These are phyloP conservation scores for Rallus limicola DNA, from an alignment of 2,113 vertebrate genomes.

Conservation along the genomic window DNA sequence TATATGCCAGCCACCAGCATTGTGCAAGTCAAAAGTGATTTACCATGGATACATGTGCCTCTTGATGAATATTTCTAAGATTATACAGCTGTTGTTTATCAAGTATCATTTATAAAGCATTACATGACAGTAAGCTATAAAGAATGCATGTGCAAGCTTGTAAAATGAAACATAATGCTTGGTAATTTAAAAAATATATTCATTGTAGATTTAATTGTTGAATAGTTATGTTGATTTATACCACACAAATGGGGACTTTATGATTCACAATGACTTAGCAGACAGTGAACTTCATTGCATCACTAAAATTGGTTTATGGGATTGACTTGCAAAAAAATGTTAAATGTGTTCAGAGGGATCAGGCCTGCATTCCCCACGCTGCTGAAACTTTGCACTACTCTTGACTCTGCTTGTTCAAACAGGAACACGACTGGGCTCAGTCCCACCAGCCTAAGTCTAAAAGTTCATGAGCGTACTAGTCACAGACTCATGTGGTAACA, in stretches of 20 bases:
- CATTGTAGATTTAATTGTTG: slow-evolving; percentile 69
- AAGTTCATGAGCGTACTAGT: background rate
- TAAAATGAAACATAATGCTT: slow-evolving; percentile 69
- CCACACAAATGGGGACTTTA: slow-evolving; percentile 43
- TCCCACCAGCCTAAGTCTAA: background rate
- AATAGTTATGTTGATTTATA: slow-evolving; percentile 64
- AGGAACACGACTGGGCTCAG: background rate
- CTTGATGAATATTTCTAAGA: slow-evolving; percentile 67
- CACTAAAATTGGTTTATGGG: slow-evolving; percentile 31
- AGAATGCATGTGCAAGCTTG: slow-evolving; percentile 53
- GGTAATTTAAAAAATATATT: slow-evolving; percentile 67
- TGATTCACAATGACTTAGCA: slow-evolving; percentile 49
- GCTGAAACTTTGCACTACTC: background rate
- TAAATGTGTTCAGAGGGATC: background rate
- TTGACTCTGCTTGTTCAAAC: background rate
- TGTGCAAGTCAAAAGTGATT: slow-evolving; percentile 56
- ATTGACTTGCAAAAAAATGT: background rate
- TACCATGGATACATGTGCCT: slow-evolving; percentile 50
- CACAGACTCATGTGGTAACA: background rate
- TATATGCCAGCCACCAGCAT: slow-evolving; percentile 6
- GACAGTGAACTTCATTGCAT: slow-evolving; percentile 40
- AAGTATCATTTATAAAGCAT: slow-evolving; percentile 72
- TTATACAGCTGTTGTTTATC: slow-evolving; percentile 67
- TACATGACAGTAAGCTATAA: slow-evolving; percentile 66
- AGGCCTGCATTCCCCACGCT: background rate